Evolutionary conservation across 2,888 invertebrate species (phyloP), one percentile per base, ranked within the genome.

Genomic region (Nephrocerus scutellatus): DNA sequence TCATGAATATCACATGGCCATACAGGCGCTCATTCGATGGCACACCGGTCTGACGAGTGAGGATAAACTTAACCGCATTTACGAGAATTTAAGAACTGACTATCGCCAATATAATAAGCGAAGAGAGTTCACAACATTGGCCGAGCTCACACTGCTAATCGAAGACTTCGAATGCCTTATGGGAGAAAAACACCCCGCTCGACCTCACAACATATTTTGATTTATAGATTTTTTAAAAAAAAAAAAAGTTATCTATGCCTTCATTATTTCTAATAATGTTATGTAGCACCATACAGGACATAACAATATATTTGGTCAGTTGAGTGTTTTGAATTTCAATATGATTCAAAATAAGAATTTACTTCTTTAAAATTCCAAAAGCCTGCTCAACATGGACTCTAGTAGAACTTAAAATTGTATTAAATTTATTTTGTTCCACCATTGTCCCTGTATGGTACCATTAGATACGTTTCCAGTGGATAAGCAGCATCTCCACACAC

Each of bases 351-450:
- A 41, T 39, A 28, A 39, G 20, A 37, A 34, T 41, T 22, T 37
- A 41, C 31, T 44, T 35, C 22, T 38, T 47, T 22, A 40, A 43
- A 12, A 44, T 24, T 19, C 41, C 43, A 36, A 47, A 47, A 19
- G 43, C 44, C 24, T 47, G 43, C 22, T 43, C 43, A 12, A 43
- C 37, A 37, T 35, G 30, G 9, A 47, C 44, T 30, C 40, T 37
- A 14, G 38, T 40, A 8, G 47, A 47, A 30, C 32, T 39, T 32
- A 39, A 33, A 37, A 33, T 31, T 13, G 13, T 41, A 18, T 43
- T 44, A 13, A 29, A 44, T 37, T 24, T 39, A 14, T 20, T 44
- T 23, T 46, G 32, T 20, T 31, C 18, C 8, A 4, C 41, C 39
- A 39, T 46, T 43, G 22, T 46, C 36, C 16, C 28, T 41, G 13